These are phyloP conservation scores for Melanotaenia boesemani DNA, from an alignment of 2,797 vertebrate species.

Conservation along the genomic window DNA sequence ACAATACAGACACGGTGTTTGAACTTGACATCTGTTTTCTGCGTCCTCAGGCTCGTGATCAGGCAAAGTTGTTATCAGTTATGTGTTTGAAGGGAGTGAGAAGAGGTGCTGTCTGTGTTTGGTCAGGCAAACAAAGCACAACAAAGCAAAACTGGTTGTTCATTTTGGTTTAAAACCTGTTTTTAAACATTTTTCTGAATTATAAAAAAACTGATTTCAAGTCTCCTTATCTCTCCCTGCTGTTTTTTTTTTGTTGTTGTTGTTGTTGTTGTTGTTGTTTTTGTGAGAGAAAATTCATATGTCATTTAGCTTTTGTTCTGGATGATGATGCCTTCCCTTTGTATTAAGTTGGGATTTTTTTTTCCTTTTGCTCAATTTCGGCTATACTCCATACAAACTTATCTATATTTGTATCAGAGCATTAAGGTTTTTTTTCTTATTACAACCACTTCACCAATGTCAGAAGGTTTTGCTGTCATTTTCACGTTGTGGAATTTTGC, in stretches of 20 bases:
- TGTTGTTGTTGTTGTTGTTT: neutral
- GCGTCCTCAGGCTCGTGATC: slow-evolving; percentile 30
- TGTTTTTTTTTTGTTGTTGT: too few species aligned
- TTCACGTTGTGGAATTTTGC: too few species aligned
- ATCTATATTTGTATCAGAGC: neutral
- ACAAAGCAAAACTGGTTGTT: slow-evolving; percentile 24
- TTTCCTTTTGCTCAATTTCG: slow-evolving; percentile 11
- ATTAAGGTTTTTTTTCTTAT: neutral
- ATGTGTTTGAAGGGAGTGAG: slow-evolving; percentile 20
- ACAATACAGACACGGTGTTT: slow-evolving; percentile 50
- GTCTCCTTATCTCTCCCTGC: slow-evolving; percentile 32
- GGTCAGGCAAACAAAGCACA: slow-evolving; percentile 11
- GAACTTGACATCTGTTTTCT: slow-evolving; percentile 75
- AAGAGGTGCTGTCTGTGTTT: slow-evolving; percentile 14
- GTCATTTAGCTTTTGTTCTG: slow-evolving; percentile 70
- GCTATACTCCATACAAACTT: neutral
- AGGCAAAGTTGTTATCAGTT: slow-evolving; percentile 43
- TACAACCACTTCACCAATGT: slow-evolving; percentile 2
- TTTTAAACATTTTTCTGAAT: slow-evolving; percentile 26
- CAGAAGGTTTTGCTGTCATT: slow-evolving; percentile 3
- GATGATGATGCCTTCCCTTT: slow-evolving; percentile 23
- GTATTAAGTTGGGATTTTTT: neutral
- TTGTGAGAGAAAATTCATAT: slow-evolving; percentile 47
- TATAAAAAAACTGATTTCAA: slow-evolving; percentile 1
- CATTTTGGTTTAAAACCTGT: slow-evolving; percentile 43